Evolutionary conservation across 2,888 invertebrate species (phyloP).

Genomic region (Drosophila quinaria): DNA sequence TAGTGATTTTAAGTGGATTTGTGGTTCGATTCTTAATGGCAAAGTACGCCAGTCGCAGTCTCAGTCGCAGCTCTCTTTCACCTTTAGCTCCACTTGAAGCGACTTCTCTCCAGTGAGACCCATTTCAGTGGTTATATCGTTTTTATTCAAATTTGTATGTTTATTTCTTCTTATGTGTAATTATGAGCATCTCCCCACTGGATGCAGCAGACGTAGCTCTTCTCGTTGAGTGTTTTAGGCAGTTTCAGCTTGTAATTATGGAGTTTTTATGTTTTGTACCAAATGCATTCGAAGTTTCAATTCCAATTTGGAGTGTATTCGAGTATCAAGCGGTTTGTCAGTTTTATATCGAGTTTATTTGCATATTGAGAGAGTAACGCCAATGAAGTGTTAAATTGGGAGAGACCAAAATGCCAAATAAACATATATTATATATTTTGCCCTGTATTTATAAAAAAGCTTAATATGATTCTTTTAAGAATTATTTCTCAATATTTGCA

Average conservation of each 20-base stretch:
- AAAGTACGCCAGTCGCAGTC: conserved; percentile 76
- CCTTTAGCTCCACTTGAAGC: conserved; percentile 39
- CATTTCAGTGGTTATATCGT: conserved; percentile 67
- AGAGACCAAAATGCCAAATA: conserved; percentile 5
- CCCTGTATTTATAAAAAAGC: too few species aligned
- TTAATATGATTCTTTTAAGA: too few species aligned
- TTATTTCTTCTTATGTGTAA: conserved; percentile 78
- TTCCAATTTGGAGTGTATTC: conserved; percentile 16
- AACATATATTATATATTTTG: too few species aligned
- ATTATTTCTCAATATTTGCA: too few species aligned
- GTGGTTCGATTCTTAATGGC: conserved; percentile 82
- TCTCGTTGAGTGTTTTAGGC: conserved; percentile 68
- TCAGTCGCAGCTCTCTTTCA: conserved; percentile 39
- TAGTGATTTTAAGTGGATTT: conserved; percentile 84
- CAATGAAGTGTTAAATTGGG: conserved; percentile 28
- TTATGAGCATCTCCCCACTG: conserved; percentile 69
- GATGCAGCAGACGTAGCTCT: conserved; percentile 54
- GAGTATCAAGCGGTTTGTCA: conserved; percentile 30
- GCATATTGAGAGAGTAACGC: conserved; percentile 32
- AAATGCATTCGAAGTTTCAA: conserved; percentile 36
- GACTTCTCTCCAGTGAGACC: conserved; percentile 29
- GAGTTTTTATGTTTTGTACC: conserved; percentile 61
- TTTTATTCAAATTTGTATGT: conserved; percentile 81
- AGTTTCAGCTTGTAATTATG: conserved; percentile 68
- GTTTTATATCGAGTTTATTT: conserved; percentile 31